Conservation (phyloP, 2,888 invertebrate genomes). For the Amphiduros pacificus region DNA sequence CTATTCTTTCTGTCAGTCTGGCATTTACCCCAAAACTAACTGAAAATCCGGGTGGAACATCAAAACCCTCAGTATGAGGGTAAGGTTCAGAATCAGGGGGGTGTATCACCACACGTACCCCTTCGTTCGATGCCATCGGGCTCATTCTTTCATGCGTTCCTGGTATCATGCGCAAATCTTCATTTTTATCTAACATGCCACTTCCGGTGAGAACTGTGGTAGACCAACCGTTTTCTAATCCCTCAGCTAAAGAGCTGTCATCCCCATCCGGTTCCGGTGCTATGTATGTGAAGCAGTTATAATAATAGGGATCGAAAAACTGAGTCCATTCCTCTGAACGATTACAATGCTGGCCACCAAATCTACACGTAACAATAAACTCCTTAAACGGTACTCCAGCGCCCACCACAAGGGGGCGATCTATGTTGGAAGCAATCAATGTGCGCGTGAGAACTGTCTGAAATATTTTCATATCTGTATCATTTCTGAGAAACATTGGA, state of each 20-base stretch:
- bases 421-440: slow-evolving; percentile 21
- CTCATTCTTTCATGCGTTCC: slow-evolving; percentile 25
- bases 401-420: slow-evolving; percentile 8
- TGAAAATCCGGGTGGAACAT: slow-evolving; percentile 23
- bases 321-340: slow-evolving; percentile 15
- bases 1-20: slow-evolving; percentile 17
- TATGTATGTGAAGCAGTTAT: slow-evolving; percentile 25
- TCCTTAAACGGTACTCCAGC: slow-evolving; percentile 25
- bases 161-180: slow-evolving; percentile 21
- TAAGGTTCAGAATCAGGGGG: slow-evolving; percentile 22
- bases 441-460: slow-evolving; percentile 18
- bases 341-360: slow-evolving; percentile 19
- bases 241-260: slow-evolving; percentile 21
- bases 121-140: slow-evolving; percentile 23
- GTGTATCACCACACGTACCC: slow-evolving; percentile 24
- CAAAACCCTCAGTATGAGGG: slow-evolving; percentile 27
- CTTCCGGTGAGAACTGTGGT: slow-evolving; percentile 23
- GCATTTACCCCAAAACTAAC: slow-evolving; percentile 24
- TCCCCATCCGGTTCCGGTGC: neutral
- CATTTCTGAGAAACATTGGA: slow-evolving; percentile 12
- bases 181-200: slow-evolving; percentile 25
- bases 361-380: slow-evolving; percentile 25
- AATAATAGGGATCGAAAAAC: slow-evolving; percentile 26
- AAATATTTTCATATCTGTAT: slow-evolving; percentile 12
- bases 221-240: slow-evolving; percentile 26